phyloP scores from a whole-genome alignment of 2,797 vertebrate genomes.

The Oophaga sylvatica region DNA sequence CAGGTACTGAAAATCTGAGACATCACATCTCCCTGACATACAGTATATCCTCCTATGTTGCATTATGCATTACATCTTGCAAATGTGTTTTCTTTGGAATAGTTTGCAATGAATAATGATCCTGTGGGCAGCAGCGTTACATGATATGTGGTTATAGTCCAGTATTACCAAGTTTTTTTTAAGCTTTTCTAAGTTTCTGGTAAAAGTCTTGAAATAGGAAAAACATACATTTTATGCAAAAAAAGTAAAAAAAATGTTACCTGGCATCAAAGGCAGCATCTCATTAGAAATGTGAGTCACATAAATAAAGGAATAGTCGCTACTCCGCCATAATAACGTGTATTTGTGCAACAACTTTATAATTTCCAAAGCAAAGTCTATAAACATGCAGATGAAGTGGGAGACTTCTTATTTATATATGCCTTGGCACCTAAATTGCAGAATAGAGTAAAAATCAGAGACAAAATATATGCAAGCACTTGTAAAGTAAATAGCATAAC shows the following conservation, averaged over 20 bases:
- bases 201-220: neutral
- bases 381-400: slow-evolving; percentile 52
- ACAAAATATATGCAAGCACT: slow-evolving; percentile 49
- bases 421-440: slow-evolving; percentile 54
- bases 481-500: slow-evolving; percentile 51
- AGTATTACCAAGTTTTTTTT: neutral
- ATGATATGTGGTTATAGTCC: neutral
- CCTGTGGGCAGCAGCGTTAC: neutral
- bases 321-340: slow-evolving; percentile 16
- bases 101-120: slow-evolving; percentile 6
- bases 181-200: neutral
- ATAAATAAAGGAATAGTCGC: slow-evolving; percentile 7
- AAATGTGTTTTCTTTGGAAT: slow-evolving; percentile 6
- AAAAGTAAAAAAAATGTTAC: neutral
- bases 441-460: slow-evolving; percentile 37
- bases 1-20: neutral
- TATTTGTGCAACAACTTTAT: slow-evolving; percentile 28
- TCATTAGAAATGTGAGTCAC: neutral
- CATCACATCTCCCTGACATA: neutral
- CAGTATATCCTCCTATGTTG: neutral
- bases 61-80: slow-evolving; percentile 9
- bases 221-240: slow-evolving; percentile 7
- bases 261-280: neutral
- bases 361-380: slow-evolving; percentile 40
- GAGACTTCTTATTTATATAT: slow-evolving; percentile 42